These are phyloP conservation scores for Strongylocentrotus purpuratus DNA, from an alignment of 35 echinoderm and acorn worm genomes.

Conservation along the genomic window DNA sequence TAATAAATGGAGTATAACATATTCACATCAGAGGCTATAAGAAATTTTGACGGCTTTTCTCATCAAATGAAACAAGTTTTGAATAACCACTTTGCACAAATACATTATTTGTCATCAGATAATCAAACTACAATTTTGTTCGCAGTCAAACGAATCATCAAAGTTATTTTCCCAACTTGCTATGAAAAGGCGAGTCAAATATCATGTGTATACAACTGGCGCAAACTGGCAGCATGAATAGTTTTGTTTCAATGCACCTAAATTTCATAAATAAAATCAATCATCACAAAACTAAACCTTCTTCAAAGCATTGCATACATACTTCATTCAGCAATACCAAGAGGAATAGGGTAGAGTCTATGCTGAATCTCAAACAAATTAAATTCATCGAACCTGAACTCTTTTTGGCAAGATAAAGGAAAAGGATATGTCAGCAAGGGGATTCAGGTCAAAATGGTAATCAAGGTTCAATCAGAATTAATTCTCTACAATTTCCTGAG, in stretches of 20 bases:
- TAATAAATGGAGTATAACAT: not conserved
- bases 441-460: slow-evolving; percentile 4
- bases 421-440: not conserved
- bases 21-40: not conserved
- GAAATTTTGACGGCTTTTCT: not conserved
- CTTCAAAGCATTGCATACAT: not conserved
- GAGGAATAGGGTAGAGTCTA: too few relatives aligned
- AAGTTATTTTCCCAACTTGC: too few relatives aligned
- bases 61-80: not conserved
- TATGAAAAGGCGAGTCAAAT: too few relatives aligned
- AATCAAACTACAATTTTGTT: not conserved
- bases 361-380: not conserved
- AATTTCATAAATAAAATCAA: too few relatives aligned
- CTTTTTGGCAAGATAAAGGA: not conserved
- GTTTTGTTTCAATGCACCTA: too few relatives aligned
- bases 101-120: not conserved
- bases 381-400: not conserved
- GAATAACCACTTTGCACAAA: too few relatives aligned
- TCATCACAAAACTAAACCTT: too few relatives aligned
- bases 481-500: slow-evolving; percentile 11
- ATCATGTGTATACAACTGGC: too few relatives aligned
- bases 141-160: not conserved
- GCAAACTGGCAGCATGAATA: too few relatives aligned
- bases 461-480: not conserved
- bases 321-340: too few relatives aligned